Percentiles rank a stretch among this genome's conserved stretches.
phyloP scores from a whole-genome alignment of 2,113 vertebrate genomes.

The Scolopax mira region DNA sequence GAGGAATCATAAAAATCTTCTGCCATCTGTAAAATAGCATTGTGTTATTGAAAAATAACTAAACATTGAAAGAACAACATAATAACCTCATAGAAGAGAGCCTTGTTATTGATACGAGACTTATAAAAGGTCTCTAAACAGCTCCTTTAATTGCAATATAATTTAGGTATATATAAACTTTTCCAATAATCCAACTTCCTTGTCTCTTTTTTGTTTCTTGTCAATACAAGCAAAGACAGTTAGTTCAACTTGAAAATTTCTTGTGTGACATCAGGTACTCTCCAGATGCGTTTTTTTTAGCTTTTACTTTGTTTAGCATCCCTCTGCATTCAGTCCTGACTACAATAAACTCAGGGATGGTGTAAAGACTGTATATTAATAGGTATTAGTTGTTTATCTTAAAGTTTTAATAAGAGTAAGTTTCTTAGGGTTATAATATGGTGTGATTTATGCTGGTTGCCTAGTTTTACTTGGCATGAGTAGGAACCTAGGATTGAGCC shows the following conservation, averaged over 20 bases:
- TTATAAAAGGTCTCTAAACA: background rate
- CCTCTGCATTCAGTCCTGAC: background rate
- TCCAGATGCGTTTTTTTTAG: background rate
- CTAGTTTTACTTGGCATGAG: background rate
- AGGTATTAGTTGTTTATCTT: background rate
- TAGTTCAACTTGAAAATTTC: background rate
- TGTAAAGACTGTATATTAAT: background rate
- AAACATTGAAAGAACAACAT: background rate
- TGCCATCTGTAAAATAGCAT: conserved; percentile 83
- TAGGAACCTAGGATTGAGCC: background rate
- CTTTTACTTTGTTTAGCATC: background rate
- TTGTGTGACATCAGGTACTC: background rate
- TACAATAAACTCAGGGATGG: background rate
- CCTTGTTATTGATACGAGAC: background rate
- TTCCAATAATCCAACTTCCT: background rate
- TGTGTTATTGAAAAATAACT: conserved; percentile 24
- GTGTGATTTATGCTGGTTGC: background rate
- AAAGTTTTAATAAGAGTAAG: background rate
- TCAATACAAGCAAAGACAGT: background rate
- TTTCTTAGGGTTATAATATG: background rate
- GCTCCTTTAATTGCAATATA: background rate
- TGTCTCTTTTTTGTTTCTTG: background rate
- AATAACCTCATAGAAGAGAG: background rate
- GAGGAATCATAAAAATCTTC: conserved; percentile 83
- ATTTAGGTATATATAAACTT: background rate